phyloP scores from a whole-genome alignment of 2,888 invertebrate species.

The Sceliomorpha sp. region DNA sequence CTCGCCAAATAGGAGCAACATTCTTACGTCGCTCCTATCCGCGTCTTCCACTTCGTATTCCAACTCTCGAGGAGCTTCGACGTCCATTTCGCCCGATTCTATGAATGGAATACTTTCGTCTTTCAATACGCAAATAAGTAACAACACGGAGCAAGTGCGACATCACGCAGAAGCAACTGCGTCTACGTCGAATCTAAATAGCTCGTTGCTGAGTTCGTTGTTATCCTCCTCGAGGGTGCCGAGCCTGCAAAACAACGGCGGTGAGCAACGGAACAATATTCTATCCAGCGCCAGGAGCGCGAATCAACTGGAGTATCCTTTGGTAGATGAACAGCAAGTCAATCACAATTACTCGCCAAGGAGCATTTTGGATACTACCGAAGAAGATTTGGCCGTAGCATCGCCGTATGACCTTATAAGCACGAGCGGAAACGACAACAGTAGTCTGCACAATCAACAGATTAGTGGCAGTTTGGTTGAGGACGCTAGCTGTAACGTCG shows the following conservation, averaged over 20 bases:
- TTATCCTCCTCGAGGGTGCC: slow-evolving; percentile 66
- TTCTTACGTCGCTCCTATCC: slow-evolving; percentile 61
- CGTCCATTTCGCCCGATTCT: slow-evolving; percentile 63
- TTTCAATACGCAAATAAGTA: slow-evolving; percentile 57
- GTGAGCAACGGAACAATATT: slow-evolving; percentile 55
- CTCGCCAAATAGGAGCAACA: slow-evolving; percentile 49
- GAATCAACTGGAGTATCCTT: slow-evolving; percentile 63
- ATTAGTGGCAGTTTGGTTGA: slow-evolving; percentile 40
- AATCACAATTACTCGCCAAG: slow-evolving; percentile 61
- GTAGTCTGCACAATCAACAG: slow-evolving; percentile 27
- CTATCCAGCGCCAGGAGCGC: slow-evolving; percentile 20
- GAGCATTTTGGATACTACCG: slow-evolving; percentile 63
- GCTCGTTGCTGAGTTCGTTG: slow-evolving; percentile 66
- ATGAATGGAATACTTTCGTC: slow-evolving; percentile 69
- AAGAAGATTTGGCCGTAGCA: slow-evolving; percentile 65
- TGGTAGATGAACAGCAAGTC: slow-evolving; percentile 28
- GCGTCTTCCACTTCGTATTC: slow-evolving; percentile 49
- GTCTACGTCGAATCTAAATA: slow-evolving; percentile 54
- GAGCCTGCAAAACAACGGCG: slow-evolving; percentile 50
- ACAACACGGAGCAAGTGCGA: no score
- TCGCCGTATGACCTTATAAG: slow-evolving; percentile 70
- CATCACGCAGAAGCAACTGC: slow-evolving; percentile 13
- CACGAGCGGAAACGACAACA: slow-evolving; percentile 55
- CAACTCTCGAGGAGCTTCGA: slow-evolving; percentile 6
- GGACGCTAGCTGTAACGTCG: slow-evolving; percentile 54